Base-by-base conservation (phyloP, 2,888 invertebrate genomes). In the Notocelia uddmanniana region DNA sequence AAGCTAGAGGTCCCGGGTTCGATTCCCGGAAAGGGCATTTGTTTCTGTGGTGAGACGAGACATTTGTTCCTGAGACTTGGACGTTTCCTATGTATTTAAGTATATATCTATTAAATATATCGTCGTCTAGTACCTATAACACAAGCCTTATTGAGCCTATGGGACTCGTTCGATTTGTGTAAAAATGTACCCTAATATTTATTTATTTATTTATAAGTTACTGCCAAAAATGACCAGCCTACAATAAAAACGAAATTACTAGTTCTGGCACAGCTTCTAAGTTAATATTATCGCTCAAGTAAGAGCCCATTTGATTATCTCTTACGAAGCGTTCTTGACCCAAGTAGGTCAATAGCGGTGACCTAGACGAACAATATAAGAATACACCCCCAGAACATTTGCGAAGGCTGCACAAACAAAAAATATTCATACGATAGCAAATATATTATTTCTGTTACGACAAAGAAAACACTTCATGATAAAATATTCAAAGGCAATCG, bases 281-380 rank as follows among this genome's bases (percentile, higher is more conserved):
- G 52, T 59, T 59, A 60, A 71, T 66, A 71, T 71, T 62, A 62
- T 62, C 34, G 23, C 21, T 60, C 45, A 54, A 57, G 59, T 60
- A 67, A 45, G 18, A 54, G 45, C 31, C 58, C 66, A 55, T 71
- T 71, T 71, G 59, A 71, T 71, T 71, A 71, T 66, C 66, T 70
- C 66, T 34, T 67, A 45, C 66, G 66, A 59, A 31, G 59, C 59
- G 59, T 60, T 71, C 59, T 55, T 67, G 59, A 54, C 54, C 64
- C 59, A 67, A 67, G 59, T 71, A 55, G 71, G 71, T 71, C 71
- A 71, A 71, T 54, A 48, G 52, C 52, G 34, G 31, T 18, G 71
- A 45, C 66, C 60, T 66, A 66, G 66, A 71, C 59, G 70, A 66
- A 70, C 64, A 66, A 70, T 69, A 63, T 66, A 54, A 54, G n/a